Evolutionary conservation across 2,888 invertebrate genomes (phyloP).

Genomic region (Carcina quercana): DNA sequence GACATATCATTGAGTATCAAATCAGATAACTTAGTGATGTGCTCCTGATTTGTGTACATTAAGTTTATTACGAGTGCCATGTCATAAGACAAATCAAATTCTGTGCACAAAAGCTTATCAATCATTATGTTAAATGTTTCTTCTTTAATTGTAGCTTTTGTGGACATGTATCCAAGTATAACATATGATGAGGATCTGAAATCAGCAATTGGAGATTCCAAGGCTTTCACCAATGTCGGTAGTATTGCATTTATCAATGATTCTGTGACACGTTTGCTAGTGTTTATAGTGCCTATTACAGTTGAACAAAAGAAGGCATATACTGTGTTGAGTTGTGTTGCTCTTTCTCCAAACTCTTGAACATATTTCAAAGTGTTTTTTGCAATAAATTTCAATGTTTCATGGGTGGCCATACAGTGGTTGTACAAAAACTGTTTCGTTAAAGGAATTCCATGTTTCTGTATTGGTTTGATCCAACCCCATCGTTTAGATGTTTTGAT

Average conservation of each 20-base stretch:
- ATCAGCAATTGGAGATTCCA: conserved; percentile 79
- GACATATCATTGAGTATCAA: conserved; percentile 66
- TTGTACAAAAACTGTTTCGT: conserved; percentile 82
- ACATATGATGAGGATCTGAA: conserved; percentile 84
- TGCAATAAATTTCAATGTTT: conserved; percentile 44
- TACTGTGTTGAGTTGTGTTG: conserved; percentile 78
- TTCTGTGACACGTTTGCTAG: conserved; percentile 71
- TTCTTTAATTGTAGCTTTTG: conserved; percentile 77
- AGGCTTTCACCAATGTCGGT: conserved; percentile 80
- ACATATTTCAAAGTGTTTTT: conserved; percentile 57
- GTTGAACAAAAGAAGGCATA: conserved; percentile 88
- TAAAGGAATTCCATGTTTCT: conserved; percentile 83
- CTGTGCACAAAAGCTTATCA: conserved; percentile 46
- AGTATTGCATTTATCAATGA: conserved; percentile 80
- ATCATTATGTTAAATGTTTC: conserved; percentile 77
- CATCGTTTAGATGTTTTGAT: conserved; percentile 78
- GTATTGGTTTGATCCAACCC: conserved; percentile 83
- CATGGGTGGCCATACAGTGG: conserved; percentile 76
- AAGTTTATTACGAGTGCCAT: conserved; percentile 79
- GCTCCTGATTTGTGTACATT: conserved; percentile 79
- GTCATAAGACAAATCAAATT: conserved; percentile 67
- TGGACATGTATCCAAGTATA: conserved; percentile 80
- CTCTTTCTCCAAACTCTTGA: conserved; percentile 73
- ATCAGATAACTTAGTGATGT: conserved; percentile 62
- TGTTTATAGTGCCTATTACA: conserved; percentile 80